Evolutionary conservation across 2,797 vertebrate genomes (phyloP), one percentile per base, ranked within the genome.

Genomic region (Siniperca obscura): DNA sequence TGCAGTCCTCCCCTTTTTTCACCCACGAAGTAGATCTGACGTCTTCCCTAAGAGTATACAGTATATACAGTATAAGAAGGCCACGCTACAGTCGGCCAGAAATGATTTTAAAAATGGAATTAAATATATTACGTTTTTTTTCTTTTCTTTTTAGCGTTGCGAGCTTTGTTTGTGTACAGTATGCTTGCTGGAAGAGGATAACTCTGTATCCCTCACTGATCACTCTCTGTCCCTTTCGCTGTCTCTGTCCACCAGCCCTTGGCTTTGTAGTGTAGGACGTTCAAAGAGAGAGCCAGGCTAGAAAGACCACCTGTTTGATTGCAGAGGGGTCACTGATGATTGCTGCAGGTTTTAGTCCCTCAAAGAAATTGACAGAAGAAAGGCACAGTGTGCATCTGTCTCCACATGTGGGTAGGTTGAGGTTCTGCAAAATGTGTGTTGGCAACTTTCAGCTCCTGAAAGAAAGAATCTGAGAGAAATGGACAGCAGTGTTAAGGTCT

Each of bases 321-420:
- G 73, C 70, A 42, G 36, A 70, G 79, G 78, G 89, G 88, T 92
- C 87, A 88, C 71, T 50, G 67, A 80, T 86, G 89, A 92, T 89
- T 90, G 77, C 82, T 66, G 69, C 74, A 53, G 84, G 70, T 84
- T 87, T 79, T 62, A 53, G 59, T 82, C 77, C 55, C 79, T 83
- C 56, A 34, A 73, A 85, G 64, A 90, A 86, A 80, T 59, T 56
- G 72, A 70, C 81, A 86, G 34, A 85, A 74, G 74, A 81, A 66
- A 73, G 64, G 36, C 61, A 38, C 53, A 40, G 70, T 61, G 59
- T 56, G 76, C 55, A 27, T 78, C 46, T 44, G 3, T 30, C 34
- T 61, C 57, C n/a, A 3, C 21, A 8, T 72, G 87, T 78, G 61
- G 60, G 27, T 22, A 1, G 0, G 42, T 36, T 70, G 10, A 53